phyloP scores from a whole-genome alignment of 1,140 invertebrate genomes.

The Oppia nitens region DNA sequence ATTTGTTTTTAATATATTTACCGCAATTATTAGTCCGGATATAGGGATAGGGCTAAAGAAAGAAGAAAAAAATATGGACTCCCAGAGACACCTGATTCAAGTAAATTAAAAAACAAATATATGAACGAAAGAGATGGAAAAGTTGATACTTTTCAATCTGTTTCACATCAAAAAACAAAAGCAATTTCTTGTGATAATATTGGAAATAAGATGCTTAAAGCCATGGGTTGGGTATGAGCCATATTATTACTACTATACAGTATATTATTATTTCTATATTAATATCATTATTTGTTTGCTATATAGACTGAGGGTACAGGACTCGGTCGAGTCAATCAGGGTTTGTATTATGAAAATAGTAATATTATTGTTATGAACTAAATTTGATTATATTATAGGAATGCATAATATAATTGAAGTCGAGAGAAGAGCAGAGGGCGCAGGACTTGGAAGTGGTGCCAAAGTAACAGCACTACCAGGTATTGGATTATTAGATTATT shows the following conservation, averaged over 20 bases:
- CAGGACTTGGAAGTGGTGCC: conserved; percentile 50
- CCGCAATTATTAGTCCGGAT: conserved; percentile 26
- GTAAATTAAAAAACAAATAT: conserved; percentile 22
- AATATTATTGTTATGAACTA: too few species aligned
- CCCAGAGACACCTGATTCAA: conserved; percentile 53
- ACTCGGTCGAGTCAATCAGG: conserved; percentile 19
- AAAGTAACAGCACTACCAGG: too few species aligned
- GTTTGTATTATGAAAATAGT: conserved; percentile 2
- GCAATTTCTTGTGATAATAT: conserved; percentile 47
- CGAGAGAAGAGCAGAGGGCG: conserved; percentile 37
- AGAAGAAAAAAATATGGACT: conserved; percentile 82
- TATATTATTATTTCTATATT: not conserved
- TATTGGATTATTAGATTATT: too few species aligned
- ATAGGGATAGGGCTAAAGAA: conserved; percentile 91
- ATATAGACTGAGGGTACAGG: conserved; percentile 10
- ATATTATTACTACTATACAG: not conserved
- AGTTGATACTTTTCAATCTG: not conserved
- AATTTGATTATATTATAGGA: not conserved
- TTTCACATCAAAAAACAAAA: not conserved
- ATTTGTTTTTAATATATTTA: not conserved
- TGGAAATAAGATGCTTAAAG: conserved; percentile 81
- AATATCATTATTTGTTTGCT: not conserved
- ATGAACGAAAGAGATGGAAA: not conserved
- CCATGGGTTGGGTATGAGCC: conserved; percentile 73
- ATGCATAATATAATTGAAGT: conserved; percentile 23